Conservation (phyloP, 2,113 vertebrate genomes). For the Myrmecobius fasciatus region DNA sequence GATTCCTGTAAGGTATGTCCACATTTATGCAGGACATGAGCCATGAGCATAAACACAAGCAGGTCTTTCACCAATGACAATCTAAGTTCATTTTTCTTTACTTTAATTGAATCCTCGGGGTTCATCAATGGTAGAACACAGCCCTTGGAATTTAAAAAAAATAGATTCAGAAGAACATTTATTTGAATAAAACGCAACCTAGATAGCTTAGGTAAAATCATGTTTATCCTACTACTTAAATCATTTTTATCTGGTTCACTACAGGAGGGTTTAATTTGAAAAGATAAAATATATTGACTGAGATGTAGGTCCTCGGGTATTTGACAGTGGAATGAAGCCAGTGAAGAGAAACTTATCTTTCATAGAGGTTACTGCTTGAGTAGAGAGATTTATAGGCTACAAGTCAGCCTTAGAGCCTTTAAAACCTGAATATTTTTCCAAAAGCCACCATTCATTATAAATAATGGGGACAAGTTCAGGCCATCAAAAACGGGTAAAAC, state of each 20-base stretch:
- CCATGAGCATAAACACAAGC: neutral
- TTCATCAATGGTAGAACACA: constrained; percentile 48
- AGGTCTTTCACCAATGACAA: constrained; percentile 36
- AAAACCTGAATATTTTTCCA: neutral
- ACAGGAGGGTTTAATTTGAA: constrained; percentile 29
- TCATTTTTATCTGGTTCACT: constrained; percentile 38
- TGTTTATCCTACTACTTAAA: constrained; percentile 28
- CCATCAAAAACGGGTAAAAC: neutral
- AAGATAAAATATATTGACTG: neutral
- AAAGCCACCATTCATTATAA: neutral
- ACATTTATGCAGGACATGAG: neutral
- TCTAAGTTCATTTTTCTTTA: constrained; percentile 41
- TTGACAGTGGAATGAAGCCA: neutral
- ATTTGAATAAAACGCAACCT: constrained; percentile 45
- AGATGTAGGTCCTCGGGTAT: neutral
- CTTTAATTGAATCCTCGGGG: constrained; percentile 38
- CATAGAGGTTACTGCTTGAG: constrained; percentile 16
- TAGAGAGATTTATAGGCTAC: neutral
- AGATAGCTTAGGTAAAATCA: constrained; percentile 47
- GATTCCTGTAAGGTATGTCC: neutral
- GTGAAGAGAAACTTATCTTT: constrained; percentile 3
- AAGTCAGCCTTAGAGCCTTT: constrained; percentile 9
- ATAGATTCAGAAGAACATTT: neutral
- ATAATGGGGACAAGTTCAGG: neutral
- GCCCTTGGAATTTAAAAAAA: constrained; percentile 46